Conservation (phyloP, 2,113 vertebrate genomes). For the Oncorhynchus nerka region DNA sequence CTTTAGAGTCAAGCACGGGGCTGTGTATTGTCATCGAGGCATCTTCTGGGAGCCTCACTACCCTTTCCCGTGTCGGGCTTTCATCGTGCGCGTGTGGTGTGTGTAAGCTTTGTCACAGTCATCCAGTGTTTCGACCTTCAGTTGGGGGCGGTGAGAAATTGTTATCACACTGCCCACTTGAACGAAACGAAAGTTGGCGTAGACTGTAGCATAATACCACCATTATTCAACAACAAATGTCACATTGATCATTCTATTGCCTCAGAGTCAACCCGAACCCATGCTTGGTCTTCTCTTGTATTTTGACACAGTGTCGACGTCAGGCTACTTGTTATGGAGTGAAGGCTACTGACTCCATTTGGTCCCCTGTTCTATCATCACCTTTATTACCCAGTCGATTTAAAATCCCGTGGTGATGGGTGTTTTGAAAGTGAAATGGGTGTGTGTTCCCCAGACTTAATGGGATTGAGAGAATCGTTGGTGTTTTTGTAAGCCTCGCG, state of each 20-base stretch:
- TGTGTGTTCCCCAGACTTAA: background rate
- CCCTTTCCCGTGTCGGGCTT: background rate
- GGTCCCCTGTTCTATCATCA: background rate
- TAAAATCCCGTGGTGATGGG: background rate
- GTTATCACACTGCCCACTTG: slow-evolving; percentile 23
- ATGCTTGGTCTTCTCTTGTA: slow-evolving; percentile 21
- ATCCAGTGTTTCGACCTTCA: slow-evolving; percentile 2
- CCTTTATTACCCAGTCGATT: too few relatives aligned
- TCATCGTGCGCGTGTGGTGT: background rate
- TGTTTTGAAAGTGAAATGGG: background rate
- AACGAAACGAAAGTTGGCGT: background rate
- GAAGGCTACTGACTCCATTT: background rate
- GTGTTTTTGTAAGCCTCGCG: too few relatives aligned
- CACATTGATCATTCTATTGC: slow-evolving; percentile 28
- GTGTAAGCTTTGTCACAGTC: background rate
- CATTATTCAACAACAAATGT: slow-evolving; percentile 40
- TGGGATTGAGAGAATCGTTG: too few relatives aligned
- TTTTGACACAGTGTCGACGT: background rate
- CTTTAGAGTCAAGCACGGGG: background rate
- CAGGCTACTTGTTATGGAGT: background rate
- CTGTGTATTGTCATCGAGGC: background rate
- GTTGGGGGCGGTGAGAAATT: slow-evolving; percentile 10
- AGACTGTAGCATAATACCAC: slow-evolving; percentile 7
- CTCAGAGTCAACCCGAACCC: slow-evolving; percentile 4
- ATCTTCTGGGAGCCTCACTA: background rate